Percentiles rank a stretch among this genome's conserved stretches.
Conservation (phyloP, 2,797 vertebrate genomes). For the Trematomus bernacchii region DNA sequence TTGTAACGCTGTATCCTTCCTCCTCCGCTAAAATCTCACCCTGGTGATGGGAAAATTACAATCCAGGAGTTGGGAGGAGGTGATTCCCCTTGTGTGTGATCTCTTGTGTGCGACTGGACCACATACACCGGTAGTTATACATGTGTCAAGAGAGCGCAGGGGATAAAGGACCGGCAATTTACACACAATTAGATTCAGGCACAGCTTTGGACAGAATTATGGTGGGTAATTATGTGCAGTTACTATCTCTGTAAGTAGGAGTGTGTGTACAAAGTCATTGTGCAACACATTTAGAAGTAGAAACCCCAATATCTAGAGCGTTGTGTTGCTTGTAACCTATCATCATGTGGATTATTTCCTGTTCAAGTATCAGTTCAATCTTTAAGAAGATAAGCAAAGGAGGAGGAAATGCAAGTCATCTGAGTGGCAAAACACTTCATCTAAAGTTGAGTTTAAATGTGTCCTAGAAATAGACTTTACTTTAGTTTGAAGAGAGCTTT, state of each 20-base stretch:
- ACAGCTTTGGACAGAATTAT: slow-evolving; percentile 6
- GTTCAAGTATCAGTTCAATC: neutral
- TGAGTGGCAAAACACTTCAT: neutral
- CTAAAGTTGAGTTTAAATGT: too few species aligned
- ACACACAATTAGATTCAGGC: slow-evolving; percentile 39
- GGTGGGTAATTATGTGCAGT: neutral
- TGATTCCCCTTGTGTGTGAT: slow-evolving; percentile 60
- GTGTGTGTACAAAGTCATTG: neutral
- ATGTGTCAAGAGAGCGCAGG: slow-evolving; percentile 43
- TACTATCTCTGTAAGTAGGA: slow-evolving; percentile 5
- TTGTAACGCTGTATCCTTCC: slow-evolving; percentile 59
- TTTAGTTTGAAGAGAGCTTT: neutral
- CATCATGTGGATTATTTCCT: neutral
- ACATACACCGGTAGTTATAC: slow-evolving; percentile 37
- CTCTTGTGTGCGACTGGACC: slow-evolving; percentile 46
- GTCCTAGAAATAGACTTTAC: too few species aligned
- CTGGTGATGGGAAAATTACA: slow-evolving; percentile 75
- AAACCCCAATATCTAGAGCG: neutral
- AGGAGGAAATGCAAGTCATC: neutral
- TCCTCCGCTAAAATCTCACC: slow-evolving; percentile 67
- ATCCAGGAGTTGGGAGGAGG: slow-evolving; percentile 45
- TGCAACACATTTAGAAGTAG: neutral
- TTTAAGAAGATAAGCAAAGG: neutral
- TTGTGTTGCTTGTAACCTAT: neutral
- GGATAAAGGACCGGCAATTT: slow-evolving; percentile 43